These are phyloP conservation scores for Tenthredo distinguenda DNA, from an alignment of 2,888 invertebrate species.

Conservation along the genomic window DNA sequence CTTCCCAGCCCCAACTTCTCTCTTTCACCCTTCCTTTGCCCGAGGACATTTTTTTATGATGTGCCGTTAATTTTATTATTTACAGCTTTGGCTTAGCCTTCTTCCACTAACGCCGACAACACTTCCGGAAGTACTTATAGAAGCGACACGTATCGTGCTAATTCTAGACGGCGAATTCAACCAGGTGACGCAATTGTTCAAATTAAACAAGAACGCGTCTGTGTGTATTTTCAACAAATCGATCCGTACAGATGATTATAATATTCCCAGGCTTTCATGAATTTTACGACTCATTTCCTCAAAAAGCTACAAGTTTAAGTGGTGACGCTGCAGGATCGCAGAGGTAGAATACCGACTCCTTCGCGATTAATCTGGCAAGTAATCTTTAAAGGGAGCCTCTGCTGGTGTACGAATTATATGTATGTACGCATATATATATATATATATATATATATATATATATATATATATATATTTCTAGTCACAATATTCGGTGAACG, in stretches of 20 bases:
- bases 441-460: background rate
- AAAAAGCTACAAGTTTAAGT: background rate
- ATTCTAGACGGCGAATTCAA: background rate
- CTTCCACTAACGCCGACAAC: background rate
- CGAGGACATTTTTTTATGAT: slow-evolving; percentile 41
- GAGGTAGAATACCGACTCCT: background rate
- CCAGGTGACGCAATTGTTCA: background rate
- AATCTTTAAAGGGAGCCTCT: background rate
- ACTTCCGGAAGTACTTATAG: background rate
- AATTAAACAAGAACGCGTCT: background rate
- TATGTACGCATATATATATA: background rate
- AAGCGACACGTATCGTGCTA: background rate
- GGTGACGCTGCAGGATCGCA: background rate
- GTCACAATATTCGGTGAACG: slow-evolving; percentile 27
- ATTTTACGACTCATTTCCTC: background rate
- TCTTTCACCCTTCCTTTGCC: slow-evolving; percentile 24
- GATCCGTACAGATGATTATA: background rate
- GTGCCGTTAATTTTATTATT: slow-evolving; percentile 47
- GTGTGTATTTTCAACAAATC: background rate
- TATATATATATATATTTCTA: background rate
- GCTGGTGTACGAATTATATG: slow-evolving; percentile 4
- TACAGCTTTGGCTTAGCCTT: slow-evolving; percentile 25
- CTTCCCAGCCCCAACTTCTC: background rate
- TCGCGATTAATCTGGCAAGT: background rate
- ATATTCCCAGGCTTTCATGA: background rate